A percentile compares a stretch with the other conserved stretches of the same genome.
These are phyloP conservation scores for Macrotis lagotis DNA, from an alignment of 2,113 vertebrate species.

Conservation along the genomic window DNA sequence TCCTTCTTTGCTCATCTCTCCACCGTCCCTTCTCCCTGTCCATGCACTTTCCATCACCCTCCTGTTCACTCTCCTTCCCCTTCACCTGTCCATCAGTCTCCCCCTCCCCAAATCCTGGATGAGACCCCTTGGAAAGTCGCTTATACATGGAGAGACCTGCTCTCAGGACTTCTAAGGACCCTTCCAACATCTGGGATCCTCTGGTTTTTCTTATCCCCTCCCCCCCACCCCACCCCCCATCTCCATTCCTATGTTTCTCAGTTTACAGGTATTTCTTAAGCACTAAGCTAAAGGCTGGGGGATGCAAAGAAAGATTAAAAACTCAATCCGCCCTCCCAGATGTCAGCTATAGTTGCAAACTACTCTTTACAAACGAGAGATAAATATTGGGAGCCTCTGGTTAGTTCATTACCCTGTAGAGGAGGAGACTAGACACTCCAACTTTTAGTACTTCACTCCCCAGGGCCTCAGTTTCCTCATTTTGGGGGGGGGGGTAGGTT, in stretches of 20 bases:
- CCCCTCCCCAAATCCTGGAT: not conserved
- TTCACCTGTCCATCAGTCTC: not conserved
- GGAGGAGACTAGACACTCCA: not conserved
- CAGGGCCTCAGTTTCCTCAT: not conserved
- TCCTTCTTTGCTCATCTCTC: too few relatives aligned
- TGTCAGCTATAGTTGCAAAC: not conserved
- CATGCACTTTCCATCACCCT: not conserved
- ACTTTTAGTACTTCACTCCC: not conserved
- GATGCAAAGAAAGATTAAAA: not conserved
- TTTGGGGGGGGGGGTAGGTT: too few relatives aligned
- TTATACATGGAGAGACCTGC: not conserved
- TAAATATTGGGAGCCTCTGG: not conserved
- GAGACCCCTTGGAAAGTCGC: not conserved
- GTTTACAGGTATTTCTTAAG: not conserved
- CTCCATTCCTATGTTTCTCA: not conserved
- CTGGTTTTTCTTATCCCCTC: not conserved
- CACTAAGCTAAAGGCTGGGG: not conserved
- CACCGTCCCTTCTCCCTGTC: too few relatives aligned
- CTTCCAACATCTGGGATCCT: not conserved
- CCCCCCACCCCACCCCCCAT: too few relatives aligned
- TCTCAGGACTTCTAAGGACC: not conserved
- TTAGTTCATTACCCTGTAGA: not conserved
- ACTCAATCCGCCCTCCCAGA: not conserved
- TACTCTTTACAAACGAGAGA: not conserved
- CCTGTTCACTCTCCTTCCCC: not conserved